These are phyloP conservation scores for Ethmia dodecea DNA, from an alignment of 2,888 invertebrate genomes.

Conservation along the genomic window DNA sequence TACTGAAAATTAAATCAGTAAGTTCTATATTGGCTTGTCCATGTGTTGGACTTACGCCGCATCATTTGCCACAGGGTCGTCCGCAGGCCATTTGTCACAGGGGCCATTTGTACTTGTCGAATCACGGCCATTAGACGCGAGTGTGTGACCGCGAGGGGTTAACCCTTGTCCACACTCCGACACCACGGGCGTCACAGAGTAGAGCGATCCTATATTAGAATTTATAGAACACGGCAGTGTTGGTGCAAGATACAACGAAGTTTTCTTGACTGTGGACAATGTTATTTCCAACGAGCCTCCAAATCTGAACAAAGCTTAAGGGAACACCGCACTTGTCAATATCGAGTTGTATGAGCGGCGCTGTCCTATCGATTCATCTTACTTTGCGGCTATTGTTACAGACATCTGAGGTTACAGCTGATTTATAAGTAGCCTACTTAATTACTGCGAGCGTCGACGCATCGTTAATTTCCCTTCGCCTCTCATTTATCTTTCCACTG, in stretches of 20 bases:
- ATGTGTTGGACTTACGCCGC: constrained; percentile 57
- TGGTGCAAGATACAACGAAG: background rate
- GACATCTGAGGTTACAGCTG: constrained; percentile 56
- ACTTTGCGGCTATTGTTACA: constrained; percentile 69
- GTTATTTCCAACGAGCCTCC: constrained; percentile 22
- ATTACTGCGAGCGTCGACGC: constrained; percentile 59
- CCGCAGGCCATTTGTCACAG: constrained; percentile 75
- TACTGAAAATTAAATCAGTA: constrained; percentile 35
- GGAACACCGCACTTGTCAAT: constrained; percentile 60
- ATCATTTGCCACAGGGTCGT: constrained; percentile 60
- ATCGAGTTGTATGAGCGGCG: constrained; percentile 60
- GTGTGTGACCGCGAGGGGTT: constrained; percentile 74
- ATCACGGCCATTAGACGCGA: constrained; percentile 76
- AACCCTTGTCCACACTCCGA: constrained; percentile 51
- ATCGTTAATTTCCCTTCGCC: constrained; percentile 53
- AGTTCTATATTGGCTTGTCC: constrained; percentile 54
- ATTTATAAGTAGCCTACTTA: constrained; percentile 70
- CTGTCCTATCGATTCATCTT: constrained; percentile 71
- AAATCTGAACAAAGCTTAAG: constrained; percentile 38
- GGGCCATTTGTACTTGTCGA: constrained; percentile 78
- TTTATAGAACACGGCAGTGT: background rate
- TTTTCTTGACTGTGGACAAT: constrained; percentile 23
- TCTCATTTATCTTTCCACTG: constrained; percentile 46
- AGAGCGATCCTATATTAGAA: constrained; percentile 18
- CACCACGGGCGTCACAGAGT: constrained; percentile 44